phyloP scores from a whole-genome alignment of 2,113 vertebrate species.

The Heloderma charlesbogerti region DNA sequence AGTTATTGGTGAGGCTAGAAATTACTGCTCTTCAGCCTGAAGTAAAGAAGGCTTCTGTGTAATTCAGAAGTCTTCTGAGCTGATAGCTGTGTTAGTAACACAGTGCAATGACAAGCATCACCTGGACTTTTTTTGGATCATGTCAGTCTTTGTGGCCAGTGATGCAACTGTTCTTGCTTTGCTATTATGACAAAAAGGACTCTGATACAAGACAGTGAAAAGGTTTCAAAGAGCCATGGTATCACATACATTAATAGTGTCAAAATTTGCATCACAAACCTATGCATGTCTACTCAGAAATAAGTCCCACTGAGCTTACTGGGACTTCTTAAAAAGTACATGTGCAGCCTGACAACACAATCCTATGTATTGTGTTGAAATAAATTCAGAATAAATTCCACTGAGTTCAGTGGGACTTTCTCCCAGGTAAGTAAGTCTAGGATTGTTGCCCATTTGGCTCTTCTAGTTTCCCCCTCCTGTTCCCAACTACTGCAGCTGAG shows the following conservation, averaged over 20 bases:
- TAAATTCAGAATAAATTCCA: neutral
- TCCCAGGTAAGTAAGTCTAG: too few relatives aligned
- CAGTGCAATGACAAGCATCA: neutral
- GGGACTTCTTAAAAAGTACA: neutral
- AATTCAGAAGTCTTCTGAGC: neutral
- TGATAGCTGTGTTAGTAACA: neutral
- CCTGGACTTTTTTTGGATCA: neutral
- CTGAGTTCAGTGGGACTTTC: neutral
- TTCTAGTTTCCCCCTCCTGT: neutral
- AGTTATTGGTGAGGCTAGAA: neutral
- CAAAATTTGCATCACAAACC: too few relatives aligned
- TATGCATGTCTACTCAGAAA: neutral
- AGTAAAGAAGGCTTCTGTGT: neutral
- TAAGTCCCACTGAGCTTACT: neutral
- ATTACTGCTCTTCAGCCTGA: neutral
- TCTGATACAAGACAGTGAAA: neutral
- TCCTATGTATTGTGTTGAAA: neutral
- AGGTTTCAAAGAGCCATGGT: neutral
- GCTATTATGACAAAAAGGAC: neutral
- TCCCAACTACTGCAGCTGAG: conserved; percentile 9
- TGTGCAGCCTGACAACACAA: neutral
- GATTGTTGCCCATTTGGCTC: neutral
- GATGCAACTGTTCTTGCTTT: neutral
- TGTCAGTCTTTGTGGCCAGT: neutral
- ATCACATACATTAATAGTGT: conserved; percentile 14